phyloP scores from a whole-genome alignment of 2,888 invertebrate genomes.

The Crioceris asparagi region DNA sequence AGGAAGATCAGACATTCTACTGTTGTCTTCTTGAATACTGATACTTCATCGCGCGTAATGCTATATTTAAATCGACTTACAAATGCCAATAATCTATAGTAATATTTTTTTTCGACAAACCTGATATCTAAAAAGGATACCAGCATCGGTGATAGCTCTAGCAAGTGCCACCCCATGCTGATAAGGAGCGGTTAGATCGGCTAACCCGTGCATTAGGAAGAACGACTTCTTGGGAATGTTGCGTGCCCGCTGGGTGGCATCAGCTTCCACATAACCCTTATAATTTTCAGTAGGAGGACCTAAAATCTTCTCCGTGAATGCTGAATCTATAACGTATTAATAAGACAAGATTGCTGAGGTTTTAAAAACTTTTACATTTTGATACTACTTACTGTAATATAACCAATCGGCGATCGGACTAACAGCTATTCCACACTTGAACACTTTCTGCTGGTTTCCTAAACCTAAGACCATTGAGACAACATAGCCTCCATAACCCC shows the following conservation, averaged over 20 bases:
- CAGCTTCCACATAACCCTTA: conserved; percentile 85
- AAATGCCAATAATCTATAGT: too few relatives aligned
- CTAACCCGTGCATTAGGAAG: conserved; percentile 86
- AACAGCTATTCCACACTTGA: conserved; percentile 88
- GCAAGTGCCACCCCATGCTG: conserved; percentile 86
- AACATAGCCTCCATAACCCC: conserved; percentile 94
- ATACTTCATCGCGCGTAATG: too few relatives aligned
- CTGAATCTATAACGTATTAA: conserved; percentile 58
- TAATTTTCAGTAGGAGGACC: conserved; percentile 81
- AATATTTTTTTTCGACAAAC: conserved; percentile 40
- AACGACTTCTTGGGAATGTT: conserved; percentile 81
- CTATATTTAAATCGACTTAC: too few relatives aligned
- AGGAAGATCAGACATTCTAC: too few relatives aligned
- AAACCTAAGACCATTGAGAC: conserved; percentile 84
- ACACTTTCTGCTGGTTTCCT: conserved; percentile 59
- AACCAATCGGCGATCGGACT: conserved; percentile 94
- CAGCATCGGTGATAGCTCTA: conserved; percentile 75
- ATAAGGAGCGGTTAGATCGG: conserved; percentile 87
- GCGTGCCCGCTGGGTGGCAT: conserved; percentile 77
- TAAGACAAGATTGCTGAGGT: conserved; percentile 1
- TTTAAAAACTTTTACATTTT: too few relatives aligned
- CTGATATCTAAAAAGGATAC: conserved; percentile 87
- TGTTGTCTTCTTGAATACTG: too few relatives aligned
- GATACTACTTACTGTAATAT: conserved; percentile 84
- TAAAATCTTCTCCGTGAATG: conserved; percentile 89